Conservation (phyloP, 2,888 invertebrate genomes). For the Meiosimyza decipiens region DNA sequence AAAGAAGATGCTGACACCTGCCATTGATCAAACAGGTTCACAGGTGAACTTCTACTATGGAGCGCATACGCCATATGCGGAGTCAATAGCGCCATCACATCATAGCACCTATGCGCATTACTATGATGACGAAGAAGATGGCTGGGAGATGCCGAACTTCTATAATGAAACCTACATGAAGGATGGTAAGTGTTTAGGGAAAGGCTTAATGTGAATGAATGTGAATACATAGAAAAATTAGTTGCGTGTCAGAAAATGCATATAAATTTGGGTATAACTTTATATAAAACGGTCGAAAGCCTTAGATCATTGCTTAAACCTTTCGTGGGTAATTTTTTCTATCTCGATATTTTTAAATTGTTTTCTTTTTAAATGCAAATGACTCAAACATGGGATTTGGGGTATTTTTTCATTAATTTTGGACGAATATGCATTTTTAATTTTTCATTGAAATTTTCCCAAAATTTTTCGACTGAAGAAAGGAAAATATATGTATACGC, state of each 20-base stretch:
- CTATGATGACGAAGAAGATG: slow-evolving; percentile 95
- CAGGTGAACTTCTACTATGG: slow-evolving; percentile 97
- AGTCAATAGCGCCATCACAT: slow-evolving; percentile 94
- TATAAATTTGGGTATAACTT: too few relatives aligned
- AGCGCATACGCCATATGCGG: slow-evolving; percentile 93
- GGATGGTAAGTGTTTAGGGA: slow-evolving; percentile 69
- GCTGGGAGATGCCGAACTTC: slow-evolving; percentile 98
- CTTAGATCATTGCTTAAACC: too few relatives aligned
- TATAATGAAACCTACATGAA: slow-evolving; percentile 98
- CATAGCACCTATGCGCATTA: slow-evolving; percentile 96
- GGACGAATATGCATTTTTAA: neutral
- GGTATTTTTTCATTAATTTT: neutral
- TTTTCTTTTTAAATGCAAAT: too few relatives aligned
- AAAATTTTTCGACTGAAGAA: neutral
- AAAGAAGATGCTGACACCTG: slow-evolving; percentile 89
- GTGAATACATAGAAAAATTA: too few relatives aligned
- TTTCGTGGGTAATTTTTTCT: too few relatives aligned
- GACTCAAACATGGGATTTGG: too few relatives aligned
- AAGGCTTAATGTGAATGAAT: neutral
- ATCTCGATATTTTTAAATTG: too few relatives aligned
- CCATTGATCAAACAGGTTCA: slow-evolving; percentile 90
- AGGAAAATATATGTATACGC: too few relatives aligned
- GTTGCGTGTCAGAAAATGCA: too few relatives aligned
- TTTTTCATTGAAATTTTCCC: neutral
- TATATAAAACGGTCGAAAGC: too few relatives aligned